Percentiles rank a stretch among this genome's conserved stretches.
These are phyloP conservation scores for Allygus modestus DNA, from an alignment of 2,888 invertebrate genomes.

Conservation along the genomic window DNA sequence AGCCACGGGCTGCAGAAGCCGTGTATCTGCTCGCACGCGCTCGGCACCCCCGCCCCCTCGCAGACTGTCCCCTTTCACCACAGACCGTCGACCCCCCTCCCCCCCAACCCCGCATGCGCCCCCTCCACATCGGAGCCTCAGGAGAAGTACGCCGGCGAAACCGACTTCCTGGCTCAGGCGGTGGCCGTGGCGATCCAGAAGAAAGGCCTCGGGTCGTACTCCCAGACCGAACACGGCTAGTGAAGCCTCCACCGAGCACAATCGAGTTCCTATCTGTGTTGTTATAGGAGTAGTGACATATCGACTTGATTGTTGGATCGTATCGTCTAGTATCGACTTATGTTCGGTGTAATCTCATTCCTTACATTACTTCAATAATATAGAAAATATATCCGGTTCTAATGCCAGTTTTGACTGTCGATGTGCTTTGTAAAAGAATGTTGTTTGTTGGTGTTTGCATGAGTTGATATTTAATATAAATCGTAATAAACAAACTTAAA, in stretches of 20 bases:
- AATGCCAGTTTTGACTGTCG: slow-evolving; percentile 5
- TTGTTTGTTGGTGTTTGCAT: slow-evolving; percentile 26
- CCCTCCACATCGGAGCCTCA: slow-evolving; percentile 48
- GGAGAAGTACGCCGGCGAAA: slow-evolving; percentile 66
- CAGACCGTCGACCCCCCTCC: slow-evolving; percentile 63
- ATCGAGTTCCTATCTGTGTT: slow-evolving; percentile 50
- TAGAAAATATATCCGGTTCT: not conserved
- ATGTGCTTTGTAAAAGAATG: slow-evolving; percentile 24
- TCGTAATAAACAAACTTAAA: not conserved
- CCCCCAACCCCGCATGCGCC: slow-evolving; percentile 34
- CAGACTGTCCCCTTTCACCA: slow-evolving; percentile 65
- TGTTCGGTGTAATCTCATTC: not conserved
- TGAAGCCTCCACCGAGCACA: not conserved
- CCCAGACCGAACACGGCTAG: slow-evolving; percentile 50
- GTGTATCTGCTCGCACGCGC: slow-evolving; percentile 67
- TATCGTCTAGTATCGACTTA: not conserved
- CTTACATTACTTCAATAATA: not conserved
- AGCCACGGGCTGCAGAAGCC: slow-evolving; percentile 81
- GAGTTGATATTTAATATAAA: not conserved
- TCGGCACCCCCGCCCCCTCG: slow-evolving; percentile 33
- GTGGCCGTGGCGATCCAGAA: slow-evolving; percentile 86
- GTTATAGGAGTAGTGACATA: slow-evolving; percentile 33
- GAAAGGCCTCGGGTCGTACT: slow-evolving; percentile 79
- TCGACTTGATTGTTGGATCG: slow-evolving; percentile 37
- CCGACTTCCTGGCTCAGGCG: slow-evolving; percentile 83